Base-by-base conservation (phyloP, 2,797 vertebrate genomes). In the Sciurus carolinensis region DNA sequence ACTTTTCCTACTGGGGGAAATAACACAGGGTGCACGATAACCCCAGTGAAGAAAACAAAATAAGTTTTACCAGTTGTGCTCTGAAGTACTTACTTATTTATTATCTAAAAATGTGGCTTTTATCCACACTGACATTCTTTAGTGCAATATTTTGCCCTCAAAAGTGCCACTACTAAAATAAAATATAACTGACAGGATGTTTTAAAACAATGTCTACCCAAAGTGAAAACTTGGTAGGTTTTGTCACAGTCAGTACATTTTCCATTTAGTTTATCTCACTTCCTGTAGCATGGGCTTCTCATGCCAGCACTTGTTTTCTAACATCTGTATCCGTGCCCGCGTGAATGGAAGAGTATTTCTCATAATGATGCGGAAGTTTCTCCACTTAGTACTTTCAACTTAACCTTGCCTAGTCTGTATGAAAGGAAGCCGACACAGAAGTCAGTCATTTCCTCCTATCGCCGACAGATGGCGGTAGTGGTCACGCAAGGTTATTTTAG, bases 381-480 rank as follows among this genome's bases (percentile, higher is more conserved):
- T 88, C 52, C 59, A 14, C 17, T 59, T 39, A 26, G 10, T 24
- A 17, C 72, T 79, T 66, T 71, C 20, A 75, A 64, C 69, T 62
- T 94, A 66, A 87, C 57, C 71, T 90, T 81, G 76, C 76, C 84
- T 86, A 69, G 36, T 71, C 7, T 12, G 62, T 81, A 57, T 15
- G 24, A 42, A 83, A 69, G 20, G 71, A 86, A 82, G 28, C 84
- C 54, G 28, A 39, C 84, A 22, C 7, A 57, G 69, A 26, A 24
- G 6, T 5, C 6, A 7, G 85, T 76, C 39, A 11, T 52, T 64
- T 57, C 71, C 2, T 13, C 59, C 92, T 92, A 87, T 30, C 6
- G 86, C 95, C 96, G 3, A 97, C 92, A 97, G 96, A 79, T 92
- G 96, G 96, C 73, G 33, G 66, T 1, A 83, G 64, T 33, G 79